Evolutionary conservation across 64 coral and sea anemone genomes (phyloP).

Genomic region (Porites australiensis): DNA sequence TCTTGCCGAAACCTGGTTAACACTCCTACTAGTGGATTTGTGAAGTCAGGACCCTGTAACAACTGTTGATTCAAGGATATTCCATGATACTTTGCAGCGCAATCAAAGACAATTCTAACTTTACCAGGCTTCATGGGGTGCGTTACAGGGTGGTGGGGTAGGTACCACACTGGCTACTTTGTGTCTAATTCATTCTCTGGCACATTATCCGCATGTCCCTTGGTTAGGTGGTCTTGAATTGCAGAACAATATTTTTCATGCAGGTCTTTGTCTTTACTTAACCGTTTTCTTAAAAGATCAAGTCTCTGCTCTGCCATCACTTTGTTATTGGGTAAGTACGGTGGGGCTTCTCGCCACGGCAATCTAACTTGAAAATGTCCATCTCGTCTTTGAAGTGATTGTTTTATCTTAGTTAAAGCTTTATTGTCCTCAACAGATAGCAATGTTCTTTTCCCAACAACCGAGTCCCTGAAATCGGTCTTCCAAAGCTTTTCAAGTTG

Average conservation of each 20-base stretch:
- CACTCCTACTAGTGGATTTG: not conserved
- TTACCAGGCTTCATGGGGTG: not conserved
- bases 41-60: not conserved
- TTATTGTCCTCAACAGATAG: conserved; percentile 62
- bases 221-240: conserved; percentile 18
- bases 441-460: not conserved
- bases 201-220: conserved; percentile 37
- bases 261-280: conserved; percentile 12
- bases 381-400: conserved; percentile 37
- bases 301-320: conserved; percentile 55
- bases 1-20: not conserved
- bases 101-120: not conserved
- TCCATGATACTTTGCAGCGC: not conserved
- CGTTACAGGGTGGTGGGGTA: conserved; percentile 11
- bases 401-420: conserved; percentile 53
- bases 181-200: not conserved
- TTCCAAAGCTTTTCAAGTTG: conserved; percentile 47
- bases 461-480: conserved; percentile 38
- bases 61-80: not conserved
- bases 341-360: conserved; percentile 41
- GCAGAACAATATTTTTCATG: not conserved
- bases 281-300: conserved; percentile 21
- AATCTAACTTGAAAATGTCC: conserved; percentile 66
- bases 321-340: conserved; percentile 61
- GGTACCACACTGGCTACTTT: not conserved